These are phyloP conservation scores for Rhinogobius similis DNA, from an alignment of 2,113 vertebrate species.

Conservation along the genomic window DNA sequence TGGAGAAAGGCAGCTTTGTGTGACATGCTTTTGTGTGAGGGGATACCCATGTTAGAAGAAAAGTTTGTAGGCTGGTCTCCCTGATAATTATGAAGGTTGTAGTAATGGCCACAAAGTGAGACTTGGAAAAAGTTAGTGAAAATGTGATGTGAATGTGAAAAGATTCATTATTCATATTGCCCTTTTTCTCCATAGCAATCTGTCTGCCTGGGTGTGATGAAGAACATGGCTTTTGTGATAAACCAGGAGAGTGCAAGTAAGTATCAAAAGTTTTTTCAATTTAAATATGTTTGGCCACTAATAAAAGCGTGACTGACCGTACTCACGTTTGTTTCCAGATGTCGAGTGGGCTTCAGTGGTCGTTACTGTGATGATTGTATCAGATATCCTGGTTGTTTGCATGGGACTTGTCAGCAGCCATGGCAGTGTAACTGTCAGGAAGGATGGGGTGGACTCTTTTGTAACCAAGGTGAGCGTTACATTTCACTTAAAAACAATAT, in stretches of 20 bases:
- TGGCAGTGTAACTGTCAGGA: constrained; percentile 99
- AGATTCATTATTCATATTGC: constrained; percentile 31
- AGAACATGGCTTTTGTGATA: constrained; percentile 94
- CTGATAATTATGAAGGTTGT: constrained; percentile 67
- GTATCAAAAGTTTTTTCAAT: constrained; percentile 50
- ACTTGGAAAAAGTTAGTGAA: constrained; percentile 12
- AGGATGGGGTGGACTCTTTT: constrained; percentile 98
- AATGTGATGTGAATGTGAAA: no score
- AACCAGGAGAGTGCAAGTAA: constrained; percentile 99
- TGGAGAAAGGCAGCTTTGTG: constrained; percentile 90
- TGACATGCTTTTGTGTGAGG: constrained; percentile 86
- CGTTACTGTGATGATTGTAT: constrained; percentile 98
- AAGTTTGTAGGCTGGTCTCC: constrained; percentile 71
- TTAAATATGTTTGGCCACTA: neutral
- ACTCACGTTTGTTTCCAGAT: constrained; percentile 76
- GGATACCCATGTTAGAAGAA: constrained; percentile 89
- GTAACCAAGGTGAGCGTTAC: constrained; percentile 91
- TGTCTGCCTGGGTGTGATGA: constrained; percentile 97
- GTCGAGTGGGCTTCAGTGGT: constrained; percentile 95
- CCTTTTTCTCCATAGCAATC: constrained; percentile 81
- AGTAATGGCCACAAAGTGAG: neutral
- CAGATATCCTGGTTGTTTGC: constrained; percentile 95
- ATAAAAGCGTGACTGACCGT: constrained; percentile 9
- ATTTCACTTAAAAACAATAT: neutral
- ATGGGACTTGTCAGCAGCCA: constrained; percentile 96